These are phyloP conservation scores for Halcyon smyrnensis DNA, from an alignment of 2,797 vertebrate species.

Conservation along the genomic window DNA sequence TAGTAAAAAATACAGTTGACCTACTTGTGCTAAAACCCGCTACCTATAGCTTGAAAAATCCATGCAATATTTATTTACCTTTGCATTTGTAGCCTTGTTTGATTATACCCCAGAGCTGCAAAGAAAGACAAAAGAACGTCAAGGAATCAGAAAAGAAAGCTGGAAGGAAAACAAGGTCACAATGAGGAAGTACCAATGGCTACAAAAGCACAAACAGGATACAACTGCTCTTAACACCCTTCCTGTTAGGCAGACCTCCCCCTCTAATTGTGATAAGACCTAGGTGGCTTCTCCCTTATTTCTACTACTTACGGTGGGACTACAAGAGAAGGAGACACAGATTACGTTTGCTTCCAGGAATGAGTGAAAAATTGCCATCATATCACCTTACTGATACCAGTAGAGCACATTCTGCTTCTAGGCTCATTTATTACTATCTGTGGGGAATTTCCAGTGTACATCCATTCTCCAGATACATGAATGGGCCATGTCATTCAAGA, in stretches of 20 bases:
- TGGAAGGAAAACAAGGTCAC: slow-evolving; percentile 73
- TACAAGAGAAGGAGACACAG: not conserved
- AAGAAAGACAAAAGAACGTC: slow-evolving; percentile 77
- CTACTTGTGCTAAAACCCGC: not conserved
- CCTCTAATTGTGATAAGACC: slow-evolving; percentile 38
- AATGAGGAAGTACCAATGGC: slow-evolving; percentile 73
- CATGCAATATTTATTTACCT: slow-evolving; percentile 81
- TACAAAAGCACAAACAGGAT: slow-evolving; percentile 84
- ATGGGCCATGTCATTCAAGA: not conserved
- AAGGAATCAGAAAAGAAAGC: slow-evolving; percentile 72
- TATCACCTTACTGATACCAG: not conserved
- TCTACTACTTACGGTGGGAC: slow-evolving; percentile 1
- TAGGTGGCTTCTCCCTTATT: slow-evolving; percentile 46
- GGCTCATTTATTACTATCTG: not conserved
- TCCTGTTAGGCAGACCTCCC: slow-evolving; percentile 76
- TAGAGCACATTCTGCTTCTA: not conserved
- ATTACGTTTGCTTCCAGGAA: not conserved
- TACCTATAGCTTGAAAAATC: not conserved
- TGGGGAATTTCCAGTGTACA: not conserved
- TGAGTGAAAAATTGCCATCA: not conserved
- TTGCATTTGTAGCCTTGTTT: slow-evolving; percentile 99
- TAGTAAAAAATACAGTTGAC: not conserved
- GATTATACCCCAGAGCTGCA: slow-evolving; percentile 98
- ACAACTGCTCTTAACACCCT: slow-evolving; percentile 82
- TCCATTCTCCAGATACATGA: not conserved